Evolutionary conservation across 2,888 invertebrate species (phyloP).

Genomic region (Gonocerus acuteangulatus): DNA sequence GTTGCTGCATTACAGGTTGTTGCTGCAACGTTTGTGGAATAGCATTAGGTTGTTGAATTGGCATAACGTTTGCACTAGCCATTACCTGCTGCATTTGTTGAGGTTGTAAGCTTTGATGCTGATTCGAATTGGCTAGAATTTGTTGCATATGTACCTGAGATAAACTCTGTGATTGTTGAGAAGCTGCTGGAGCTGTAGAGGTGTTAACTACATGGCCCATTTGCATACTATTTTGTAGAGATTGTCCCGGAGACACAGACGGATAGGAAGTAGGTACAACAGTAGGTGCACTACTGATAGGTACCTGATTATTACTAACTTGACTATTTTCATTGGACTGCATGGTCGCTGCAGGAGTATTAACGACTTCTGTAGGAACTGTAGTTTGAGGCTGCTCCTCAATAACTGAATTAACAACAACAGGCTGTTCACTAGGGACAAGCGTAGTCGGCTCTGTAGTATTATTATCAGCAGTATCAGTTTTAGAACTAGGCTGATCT

Average conservation of each 20-base stretch:
- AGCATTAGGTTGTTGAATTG: slow-evolving; percentile 38
- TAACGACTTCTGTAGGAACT: slow-evolving; percentile 30
- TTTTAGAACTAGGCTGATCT: slow-evolving; percentile 17
- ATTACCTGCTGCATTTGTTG: slow-evolving; percentile 42
- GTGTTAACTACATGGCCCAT: slow-evolving; percentile 27
- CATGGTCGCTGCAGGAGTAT: slow-evolving; percentile 14
- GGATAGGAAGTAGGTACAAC: slow-evolving; percentile 36
- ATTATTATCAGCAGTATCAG: slow-evolving; percentile 11
- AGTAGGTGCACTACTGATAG: slow-evolving; percentile 3
- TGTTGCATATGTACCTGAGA: slow-evolving; percentile 38
- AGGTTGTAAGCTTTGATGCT: slow-evolving; percentile 41
- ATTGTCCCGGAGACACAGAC: slow-evolving; percentile 41
- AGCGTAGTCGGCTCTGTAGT: slow-evolving; percentile 16
- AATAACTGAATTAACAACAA: slow-evolving; percentile 19
- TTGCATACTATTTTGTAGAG: slow-evolving; percentile 39
- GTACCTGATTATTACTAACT: slow-evolving; percentile 29
- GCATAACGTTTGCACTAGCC: slow-evolving; percentile 36
- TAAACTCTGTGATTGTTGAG: slow-evolving; percentile 38
- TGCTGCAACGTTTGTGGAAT: slow-evolving; percentile 43
- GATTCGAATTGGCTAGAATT: slow-evolving; percentile 38
- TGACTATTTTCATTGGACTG: slow-evolving; percentile 29
- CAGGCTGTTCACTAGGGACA: slow-evolving; percentile 13
- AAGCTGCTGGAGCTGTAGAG: slow-evolving; percentile 35
- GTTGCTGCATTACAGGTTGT: slow-evolving; percentile 46
- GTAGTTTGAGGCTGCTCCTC: slow-evolving; percentile 18